Percentiles rank a stretch among this genome's conserved stretches.
These are phyloP conservation scores for Heliconius hermathena DNA, from an alignment of 1,140 invertebrate genomes.

Conservation along the genomic window DNA sequence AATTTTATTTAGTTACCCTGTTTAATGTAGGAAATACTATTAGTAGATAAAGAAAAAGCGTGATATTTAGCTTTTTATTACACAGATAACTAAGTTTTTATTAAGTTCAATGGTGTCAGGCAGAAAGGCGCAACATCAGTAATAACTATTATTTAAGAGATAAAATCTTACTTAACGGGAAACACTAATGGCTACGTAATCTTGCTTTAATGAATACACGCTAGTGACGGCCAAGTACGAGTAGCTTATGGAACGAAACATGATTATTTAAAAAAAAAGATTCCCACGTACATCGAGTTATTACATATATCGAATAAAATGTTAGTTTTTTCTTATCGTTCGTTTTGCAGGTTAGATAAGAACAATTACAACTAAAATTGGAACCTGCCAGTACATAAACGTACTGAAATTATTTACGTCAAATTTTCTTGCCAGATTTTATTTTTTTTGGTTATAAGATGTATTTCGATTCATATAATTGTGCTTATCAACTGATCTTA, in stretches of 20 bases:
- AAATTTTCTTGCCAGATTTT: too few relatives aligned
- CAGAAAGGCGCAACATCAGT: conserved; percentile 4
- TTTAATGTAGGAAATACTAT: not conserved
- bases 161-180: conserved; percentile 27
- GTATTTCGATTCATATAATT: too few relatives aligned
- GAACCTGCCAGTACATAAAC: too few relatives aligned
- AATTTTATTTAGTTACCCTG: not conserved
- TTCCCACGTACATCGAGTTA: not conserved
- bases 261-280: not conserved
- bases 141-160: conserved; percentile 27
- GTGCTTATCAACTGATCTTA: too few relatives aligned
- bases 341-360: too few relatives aligned
- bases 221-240: conserved; percentile 8
- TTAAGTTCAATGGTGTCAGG: not conserved
- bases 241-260: conserved; percentile 4
- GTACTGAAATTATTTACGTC: too few relatives aligned
- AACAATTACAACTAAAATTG: too few relatives aligned
- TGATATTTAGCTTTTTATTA: not conserved
- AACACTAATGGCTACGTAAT: conserved; percentile 31
- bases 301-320: not conserved
- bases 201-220: conserved; percentile 18
- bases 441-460: too few relatives aligned
- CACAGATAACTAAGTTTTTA: conserved; percentile 11
- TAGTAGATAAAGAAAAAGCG: not conserved
- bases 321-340: too few relatives aligned